These are phyloP conservation scores for Orgyia antiqua DNA, from an alignment of 2,888 invertebrate species.

Conservation along the genomic window DNA sequence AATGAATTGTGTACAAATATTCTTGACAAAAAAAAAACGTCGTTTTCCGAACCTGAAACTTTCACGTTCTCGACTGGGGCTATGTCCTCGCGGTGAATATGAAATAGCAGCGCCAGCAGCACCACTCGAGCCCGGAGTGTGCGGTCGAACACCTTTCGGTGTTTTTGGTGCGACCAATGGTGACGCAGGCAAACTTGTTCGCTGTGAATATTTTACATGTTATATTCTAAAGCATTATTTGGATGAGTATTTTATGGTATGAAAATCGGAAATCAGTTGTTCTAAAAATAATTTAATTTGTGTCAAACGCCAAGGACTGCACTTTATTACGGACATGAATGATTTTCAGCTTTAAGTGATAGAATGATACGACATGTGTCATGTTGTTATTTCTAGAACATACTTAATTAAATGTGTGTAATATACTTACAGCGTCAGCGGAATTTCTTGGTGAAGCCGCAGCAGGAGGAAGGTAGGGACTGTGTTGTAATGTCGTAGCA, in stretches of 20 bases:
- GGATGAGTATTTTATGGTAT: too few species aligned
- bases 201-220: constrained; percentile 32
- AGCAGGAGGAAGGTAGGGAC: constrained; percentile 83
- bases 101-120: constrained; percentile 69
- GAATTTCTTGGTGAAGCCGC: constrained; percentile 81
- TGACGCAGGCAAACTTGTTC: constrained; percentile 66
- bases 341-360: too few species aligned
- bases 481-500: constrained; percentile 83
- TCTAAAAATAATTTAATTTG: too few species aligned
- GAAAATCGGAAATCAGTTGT: too few species aligned
- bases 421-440: constrained; percentile 65
- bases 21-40: too few species aligned
- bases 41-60: constrained; percentile 90
- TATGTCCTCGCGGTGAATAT: constrained; percentile 87
- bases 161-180: constrained; percentile 73
- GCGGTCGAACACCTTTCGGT: constrained; percentile 66
- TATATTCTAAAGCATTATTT: background rate
- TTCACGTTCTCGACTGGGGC: constrained; percentile 88
- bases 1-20: too few species aligned
- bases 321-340: too few species aligned
- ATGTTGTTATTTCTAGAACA: too few species aligned
- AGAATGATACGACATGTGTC: too few species aligned
- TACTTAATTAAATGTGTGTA: too few species aligned
- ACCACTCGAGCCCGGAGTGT: constrained; percentile 65
- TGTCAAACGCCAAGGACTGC: too few species aligned